Conservation (phyloP, 1,140 invertebrate species). For the Holotrichia oblita region DNA sequence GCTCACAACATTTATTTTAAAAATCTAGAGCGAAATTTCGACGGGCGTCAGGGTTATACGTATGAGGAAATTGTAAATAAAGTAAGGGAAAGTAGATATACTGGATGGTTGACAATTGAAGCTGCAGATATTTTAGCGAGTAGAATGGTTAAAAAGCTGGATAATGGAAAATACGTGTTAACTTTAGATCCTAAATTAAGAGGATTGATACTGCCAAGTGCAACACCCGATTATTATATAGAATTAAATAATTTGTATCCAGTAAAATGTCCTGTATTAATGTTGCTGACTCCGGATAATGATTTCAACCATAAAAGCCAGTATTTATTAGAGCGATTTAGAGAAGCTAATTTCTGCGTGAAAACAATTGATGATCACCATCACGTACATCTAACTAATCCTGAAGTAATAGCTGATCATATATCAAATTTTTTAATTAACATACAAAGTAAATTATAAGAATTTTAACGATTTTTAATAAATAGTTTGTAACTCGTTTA, state of each 20-base stretch:
- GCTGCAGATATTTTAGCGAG: constrained; percentile 64
- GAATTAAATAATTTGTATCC: constrained; percentile 53
- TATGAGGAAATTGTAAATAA: constrained; percentile 64
- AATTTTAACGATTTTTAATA: neutral
- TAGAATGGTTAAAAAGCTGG: constrained; percentile 59
- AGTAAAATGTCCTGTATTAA: constrained; percentile 56
- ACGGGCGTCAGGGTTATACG: constrained; percentile 57
- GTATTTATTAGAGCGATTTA: constrained; percentile 48
- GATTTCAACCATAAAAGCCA: constrained; percentile 27
- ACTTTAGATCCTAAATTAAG: constrained; percentile 53
- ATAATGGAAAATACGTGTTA: constrained; percentile 58
- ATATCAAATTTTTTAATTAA: constrained; percentile 61
- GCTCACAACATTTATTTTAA: neutral
- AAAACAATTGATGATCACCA: constrained; percentile 68
- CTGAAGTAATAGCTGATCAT: constrained; percentile 63
- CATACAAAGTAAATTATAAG: neutral
- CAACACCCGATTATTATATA: constrained; percentile 51
- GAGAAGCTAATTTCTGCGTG: constrained; percentile 50
- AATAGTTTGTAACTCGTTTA: too few relatives aligned
- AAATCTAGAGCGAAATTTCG: constrained; percentile 38
- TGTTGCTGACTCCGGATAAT: constrained; percentile 53
- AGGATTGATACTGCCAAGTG: constrained; percentile 46
- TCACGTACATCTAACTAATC: constrained; percentile 71
- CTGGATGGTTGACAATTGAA: constrained; percentile 57
- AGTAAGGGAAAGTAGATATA: constrained; percentile 58